Base-by-base conservation (phyloP, 2,888 invertebrate species). In the Heliconius erato region DNA sequence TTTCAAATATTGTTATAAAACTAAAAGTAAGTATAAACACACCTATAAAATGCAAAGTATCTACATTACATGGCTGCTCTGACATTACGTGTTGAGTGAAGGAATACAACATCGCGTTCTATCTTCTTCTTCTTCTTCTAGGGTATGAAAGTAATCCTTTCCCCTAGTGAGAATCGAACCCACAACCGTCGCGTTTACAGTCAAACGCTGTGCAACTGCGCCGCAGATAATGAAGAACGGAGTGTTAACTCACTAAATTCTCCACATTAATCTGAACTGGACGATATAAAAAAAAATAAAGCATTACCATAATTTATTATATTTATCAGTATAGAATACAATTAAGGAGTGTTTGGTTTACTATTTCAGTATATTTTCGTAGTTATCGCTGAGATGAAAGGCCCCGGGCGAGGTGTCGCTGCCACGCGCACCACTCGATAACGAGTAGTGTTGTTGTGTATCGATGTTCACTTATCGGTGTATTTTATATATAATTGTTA, bases 331-430 rank as follows among this genome's bases (percentile, higher is more conserved):
- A 67, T 67, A 44, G 23, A 65, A 79, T 76, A 74, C 32, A 76
- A 68, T 74, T 69, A 35, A 78, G 26, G 32, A 81, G 72, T 72
- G 32, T 81, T 81, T 76, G 28, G 44, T 76, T 78, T 44, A 77
- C 65, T 59, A 68, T 89, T 81, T 83, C 78, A 86, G 83, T 79
- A 84, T 84, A 84, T 86, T 85, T 84, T 84, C 84, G 77, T 82
- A 84, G 86, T 85, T 86, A 86, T 86, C 84, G 86, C 84, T 74
- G 82, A 88, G 91, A 90, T 90, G 90, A 91, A 91, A 91, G 90
- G 92, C 92, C 91, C 85, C 87, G 89, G 89, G 92, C 91, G 88
- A 94, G 93, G 94, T 94, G 94, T 94, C 92, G 93, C 87, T 89
- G 91, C 90, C 94, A 93, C 90, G 87, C 88, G 88, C 91, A 89